Conservation (phyloP, 2,113 vertebrate species). For the Psilopsiagon aurifrons region DNA sequence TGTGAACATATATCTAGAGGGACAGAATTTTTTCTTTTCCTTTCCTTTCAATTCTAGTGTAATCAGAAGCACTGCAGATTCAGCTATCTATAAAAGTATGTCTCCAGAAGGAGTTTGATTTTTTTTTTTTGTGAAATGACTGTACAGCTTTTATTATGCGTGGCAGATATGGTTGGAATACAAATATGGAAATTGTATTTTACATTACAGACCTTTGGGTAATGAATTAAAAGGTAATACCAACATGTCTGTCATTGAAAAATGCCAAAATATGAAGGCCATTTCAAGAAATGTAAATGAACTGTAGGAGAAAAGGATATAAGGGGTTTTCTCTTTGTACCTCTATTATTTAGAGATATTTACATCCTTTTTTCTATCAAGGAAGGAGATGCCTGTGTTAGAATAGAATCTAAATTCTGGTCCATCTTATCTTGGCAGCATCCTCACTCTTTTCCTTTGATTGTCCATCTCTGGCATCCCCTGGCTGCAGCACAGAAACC, state of each 20-base stretch:
- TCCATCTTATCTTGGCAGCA: background rate
- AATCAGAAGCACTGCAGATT: conserved; percentile 18
- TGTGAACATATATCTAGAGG: background rate
- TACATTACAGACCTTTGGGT: conserved; percentile 18
- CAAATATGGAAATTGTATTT: conserved; percentile 61
- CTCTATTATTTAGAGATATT: background rate
- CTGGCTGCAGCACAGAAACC: background rate
- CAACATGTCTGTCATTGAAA: background rate
- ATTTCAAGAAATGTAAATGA: background rate
- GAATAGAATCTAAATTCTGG: background rate
- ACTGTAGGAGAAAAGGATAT: background rate
- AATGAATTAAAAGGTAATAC: conserved; percentile 26
- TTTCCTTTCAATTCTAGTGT: background rate
- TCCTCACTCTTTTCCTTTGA: background rate
- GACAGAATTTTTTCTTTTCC: background rate
- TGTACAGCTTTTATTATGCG: conserved; percentile 42
- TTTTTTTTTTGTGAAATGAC: conserved; percentile 7
- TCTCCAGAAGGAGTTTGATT: conserved; percentile 36
- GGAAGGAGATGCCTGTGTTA: background rate
- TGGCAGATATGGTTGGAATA: conserved; percentile 54
- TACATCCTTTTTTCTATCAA: background rate
- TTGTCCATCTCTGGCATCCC: background rate
- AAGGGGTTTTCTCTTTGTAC: background rate
- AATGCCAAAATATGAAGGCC: background rate
- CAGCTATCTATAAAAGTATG: background rate